A percentile compares a stretch with the other conserved stretches of the same genome.
These are phyloP conservation scores for Neotoma lepida DNA, from an alignment of 2,113 vertebrate genomes.

Conservation along the genomic window DNA sequence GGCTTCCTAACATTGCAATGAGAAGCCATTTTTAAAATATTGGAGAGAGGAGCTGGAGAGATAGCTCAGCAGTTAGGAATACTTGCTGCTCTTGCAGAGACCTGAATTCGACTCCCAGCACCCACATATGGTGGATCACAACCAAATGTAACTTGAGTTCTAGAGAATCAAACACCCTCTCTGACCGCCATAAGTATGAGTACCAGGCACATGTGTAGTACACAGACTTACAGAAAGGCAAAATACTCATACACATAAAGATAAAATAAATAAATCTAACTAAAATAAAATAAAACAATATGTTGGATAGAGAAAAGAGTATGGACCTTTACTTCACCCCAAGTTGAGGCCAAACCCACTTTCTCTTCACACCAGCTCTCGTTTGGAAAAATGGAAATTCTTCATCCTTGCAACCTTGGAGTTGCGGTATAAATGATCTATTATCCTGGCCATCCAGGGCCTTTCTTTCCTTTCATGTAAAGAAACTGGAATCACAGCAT, in stretches of 20 bases:
- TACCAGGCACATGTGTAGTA: not conserved
- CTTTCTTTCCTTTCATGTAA: slow-evolving; percentile 16
- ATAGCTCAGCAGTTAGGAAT: not conserved
- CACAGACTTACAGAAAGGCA: not conserved
- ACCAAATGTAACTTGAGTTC: not conserved
- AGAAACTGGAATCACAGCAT: not conserved
- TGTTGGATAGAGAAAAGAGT: not conserved
- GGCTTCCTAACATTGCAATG: not conserved
- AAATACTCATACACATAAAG: not conserved
- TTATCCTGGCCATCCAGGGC: not conserved
- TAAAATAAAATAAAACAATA: not conserved
- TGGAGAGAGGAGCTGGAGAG: not conserved
- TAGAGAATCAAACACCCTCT: not conserved
- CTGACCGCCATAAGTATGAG: not conserved
- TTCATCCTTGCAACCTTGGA: not conserved
- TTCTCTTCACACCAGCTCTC: not conserved
- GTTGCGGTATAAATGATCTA: not conserved
- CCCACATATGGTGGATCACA: not conserved
- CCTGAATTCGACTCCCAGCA: not conserved
- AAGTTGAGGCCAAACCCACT: not conserved
- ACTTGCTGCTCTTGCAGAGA: not conserved
- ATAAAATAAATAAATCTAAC: not conserved
- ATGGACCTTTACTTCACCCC: not conserved
- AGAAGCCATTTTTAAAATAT: slow-evolving; percentile 10
- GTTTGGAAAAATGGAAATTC: not conserved